Base-by-base conservation (phyloP, 1,140 invertebrate genomes). In the Leguminivora glycinivorella region DNA sequence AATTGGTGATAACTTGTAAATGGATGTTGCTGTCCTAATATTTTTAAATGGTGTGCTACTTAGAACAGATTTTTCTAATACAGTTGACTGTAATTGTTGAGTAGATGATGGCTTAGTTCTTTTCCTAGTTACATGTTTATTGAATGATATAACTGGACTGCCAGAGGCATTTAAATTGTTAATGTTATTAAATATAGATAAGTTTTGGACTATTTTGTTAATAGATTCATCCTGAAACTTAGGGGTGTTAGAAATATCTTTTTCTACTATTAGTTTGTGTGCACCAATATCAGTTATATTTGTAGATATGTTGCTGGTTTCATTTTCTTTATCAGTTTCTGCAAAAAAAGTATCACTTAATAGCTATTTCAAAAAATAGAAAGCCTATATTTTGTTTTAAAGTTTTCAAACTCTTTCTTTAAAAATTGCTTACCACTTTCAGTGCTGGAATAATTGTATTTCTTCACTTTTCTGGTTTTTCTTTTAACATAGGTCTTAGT, bases 271-370 rank as follows among this genome's bases (percentile, higher is more conserved):
- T 63, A 90, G 72, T 72, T 85, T 71, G 70, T 89, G 79, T 69
- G 78, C 47, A 73, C 73, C 75, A 56, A 90, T 78, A 71, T 90
- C 81, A 47, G 81, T 80, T 26, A 56, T 60, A 69, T 89, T 80
- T 70, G 58, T 68, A 40, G 70, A 73, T 40, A 38, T 68, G 34
- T 71, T 78, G 31, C 69, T 72, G 40, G 52, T 66, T 24, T 76
- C 72, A 63, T 89, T 90, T 81, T 88, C 88, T 76, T 90, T 89
- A 31, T 86, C 81, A 52, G 83, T 87, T 71, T 82, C 88, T 89
- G 71, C 71, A 84, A 82, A 47, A 68, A 43, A 14, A 31, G 56
- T 63, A 70, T 40, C 14, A 24, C 19, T 19, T 9, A n/a, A 10
- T 14, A 56, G 34, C 19, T n/a, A 56, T 19, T 12, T 14, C 14